phyloP scores from a whole-genome alignment of 2,113 vertebrate species.

The Trichechus manatus region DNA sequence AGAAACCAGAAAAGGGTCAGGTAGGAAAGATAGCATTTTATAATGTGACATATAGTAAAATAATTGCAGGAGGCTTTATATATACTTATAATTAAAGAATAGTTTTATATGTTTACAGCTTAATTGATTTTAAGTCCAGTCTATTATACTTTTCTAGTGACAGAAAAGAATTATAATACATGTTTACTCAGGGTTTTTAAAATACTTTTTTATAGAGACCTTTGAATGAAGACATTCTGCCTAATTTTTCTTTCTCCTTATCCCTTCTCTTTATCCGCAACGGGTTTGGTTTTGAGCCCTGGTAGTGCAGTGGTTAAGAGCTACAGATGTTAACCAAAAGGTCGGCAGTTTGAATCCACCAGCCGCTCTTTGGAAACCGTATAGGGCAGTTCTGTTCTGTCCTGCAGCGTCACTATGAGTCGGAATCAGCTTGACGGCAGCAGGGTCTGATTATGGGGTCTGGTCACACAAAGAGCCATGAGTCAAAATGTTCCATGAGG shows the following conservation, averaged over 20 bases:
- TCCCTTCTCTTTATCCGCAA: background rate
- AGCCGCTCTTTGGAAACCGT: no score
- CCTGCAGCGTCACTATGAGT: no score
- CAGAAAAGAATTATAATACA: background rate
- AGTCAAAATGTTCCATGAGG: background rate
- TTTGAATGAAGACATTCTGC: background rate
- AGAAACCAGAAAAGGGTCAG: constrained; percentile 32
- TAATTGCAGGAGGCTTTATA: background rate
- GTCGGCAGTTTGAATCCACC: no score
- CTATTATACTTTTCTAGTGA: background rate
- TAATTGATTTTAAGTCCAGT: background rate
- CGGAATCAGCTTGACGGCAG: no score
- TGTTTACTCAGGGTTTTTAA: background rate
- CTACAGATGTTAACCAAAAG: no score
- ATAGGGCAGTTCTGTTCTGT: no score
- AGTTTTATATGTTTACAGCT: background rate
- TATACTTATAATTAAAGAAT: background rate
- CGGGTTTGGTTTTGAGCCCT: no score
- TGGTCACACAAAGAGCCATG: background rate
- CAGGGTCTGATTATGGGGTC: background rate
- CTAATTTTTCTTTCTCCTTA: constrained; percentile 18
- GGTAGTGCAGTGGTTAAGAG: no score
- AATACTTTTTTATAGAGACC: background rate
- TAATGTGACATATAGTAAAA: background rate
- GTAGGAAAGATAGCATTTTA: background rate